These are phyloP conservation scores for Amazona vittata DNA, from an alignment of 2,113 vertebrate species.

Conservation along the genomic window DNA sequence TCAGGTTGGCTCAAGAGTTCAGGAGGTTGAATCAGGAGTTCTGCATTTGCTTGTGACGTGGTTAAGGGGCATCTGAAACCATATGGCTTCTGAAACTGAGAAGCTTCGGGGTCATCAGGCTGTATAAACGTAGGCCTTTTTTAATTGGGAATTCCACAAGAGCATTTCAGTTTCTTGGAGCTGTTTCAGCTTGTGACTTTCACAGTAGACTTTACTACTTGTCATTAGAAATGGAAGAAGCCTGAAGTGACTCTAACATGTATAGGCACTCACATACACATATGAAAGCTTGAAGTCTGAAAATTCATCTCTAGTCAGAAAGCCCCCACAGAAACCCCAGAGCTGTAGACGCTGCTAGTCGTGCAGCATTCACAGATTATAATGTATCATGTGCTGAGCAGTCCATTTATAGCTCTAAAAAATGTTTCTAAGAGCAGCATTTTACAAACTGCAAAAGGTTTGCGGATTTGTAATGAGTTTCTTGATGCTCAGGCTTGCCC, in stretches of 20 bases:
- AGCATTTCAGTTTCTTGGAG: not conserved
- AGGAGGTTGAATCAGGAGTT: not conserved
- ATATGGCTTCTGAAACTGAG: not conserved
- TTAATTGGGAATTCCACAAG: not conserved
- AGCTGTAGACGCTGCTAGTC: constrained; percentile 3
- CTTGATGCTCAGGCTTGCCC: not conserved
- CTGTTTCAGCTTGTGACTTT: not conserved
- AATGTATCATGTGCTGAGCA: constrained; percentile 10
- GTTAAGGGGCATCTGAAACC: not conserved
- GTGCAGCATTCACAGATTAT: not conserved
- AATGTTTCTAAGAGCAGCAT: not conserved
- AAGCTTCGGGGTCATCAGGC: not conserved
- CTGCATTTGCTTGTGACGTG: not conserved
- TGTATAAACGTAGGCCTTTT: not conserved
- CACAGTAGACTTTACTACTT: not conserved
- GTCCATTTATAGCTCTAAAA: constrained; percentile 29
- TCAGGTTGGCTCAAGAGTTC: not conserved
- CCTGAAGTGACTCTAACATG: not conserved
- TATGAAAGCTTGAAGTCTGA: not conserved
- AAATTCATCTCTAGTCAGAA: not conserved
- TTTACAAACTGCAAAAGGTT: constrained; percentile 11
- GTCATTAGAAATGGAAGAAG: not conserved
- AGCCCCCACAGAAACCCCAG: not conserved
- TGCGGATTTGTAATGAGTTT: not conserved
- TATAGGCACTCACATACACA: not conserved